phyloP scores from a whole-genome alignment of 2,113 vertebrate species.

The Petrocephalus zakoni region DNA sequence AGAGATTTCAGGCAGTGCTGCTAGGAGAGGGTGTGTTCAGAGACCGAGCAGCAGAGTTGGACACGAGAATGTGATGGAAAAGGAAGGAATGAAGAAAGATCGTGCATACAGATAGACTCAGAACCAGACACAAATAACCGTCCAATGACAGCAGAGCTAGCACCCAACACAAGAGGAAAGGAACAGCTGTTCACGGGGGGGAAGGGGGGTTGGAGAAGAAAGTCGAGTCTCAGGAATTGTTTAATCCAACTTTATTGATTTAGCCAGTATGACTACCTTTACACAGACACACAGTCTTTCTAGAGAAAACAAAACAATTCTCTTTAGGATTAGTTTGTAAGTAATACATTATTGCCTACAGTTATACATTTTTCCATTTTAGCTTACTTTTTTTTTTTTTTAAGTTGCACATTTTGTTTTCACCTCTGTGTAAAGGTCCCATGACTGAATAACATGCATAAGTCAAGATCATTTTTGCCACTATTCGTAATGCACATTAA shows the following conservation, averaged over 20 bases:
- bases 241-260: slow-evolving; percentile 82
- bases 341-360: slow-evolving; percentile 53
- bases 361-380: slow-evolving; percentile 42
- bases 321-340: slow-evolving; percentile 58
- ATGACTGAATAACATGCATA: slow-evolving; percentile 90
- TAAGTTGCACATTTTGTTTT: slow-evolving; percentile 57
- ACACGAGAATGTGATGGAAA: neutral
- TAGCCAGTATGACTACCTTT: slow-evolving; percentile 82
- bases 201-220: neutral
- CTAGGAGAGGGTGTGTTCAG: slow-evolving; percentile 29
- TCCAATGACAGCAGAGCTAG: neutral
- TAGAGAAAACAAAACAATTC: slow-evolving; percentile 61
- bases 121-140: neutral
- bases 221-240: slow-evolving; percentile 28
- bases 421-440: slow-evolving; percentile 83
- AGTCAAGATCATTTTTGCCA: slow-evolving; percentile 79
- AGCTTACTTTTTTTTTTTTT: slow-evolving; percentile 16
- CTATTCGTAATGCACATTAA: slow-evolving; percentile 91
- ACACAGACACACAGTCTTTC: slow-evolving; percentile 70
- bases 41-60: neutral
- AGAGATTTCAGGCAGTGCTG: slow-evolving; percentile 28
- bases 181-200: neutral
- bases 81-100: neutral
- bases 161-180: no score
- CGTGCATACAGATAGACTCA: neutral